Percentiles rank a stretch among this genome's conserved stretches.
phyloP scores from a whole-genome alignment of 1,140 invertebrate genomes.

The Bradynema listronoti region DNA sequence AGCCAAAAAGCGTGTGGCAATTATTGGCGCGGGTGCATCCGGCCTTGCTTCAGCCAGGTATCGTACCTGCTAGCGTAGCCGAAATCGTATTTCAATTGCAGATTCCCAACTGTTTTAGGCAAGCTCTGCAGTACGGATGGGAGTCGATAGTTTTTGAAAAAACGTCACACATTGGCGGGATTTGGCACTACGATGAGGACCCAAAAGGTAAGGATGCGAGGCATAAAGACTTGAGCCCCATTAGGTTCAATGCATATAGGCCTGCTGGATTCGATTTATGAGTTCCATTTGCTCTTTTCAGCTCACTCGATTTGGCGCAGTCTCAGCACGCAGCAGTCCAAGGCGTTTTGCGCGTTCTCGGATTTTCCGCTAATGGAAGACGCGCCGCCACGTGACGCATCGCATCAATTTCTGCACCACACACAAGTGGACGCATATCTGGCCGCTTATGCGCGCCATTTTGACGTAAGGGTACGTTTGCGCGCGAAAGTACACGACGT shows the following conservation, averaged over 20 bases:
- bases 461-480: background rate
- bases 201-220: constrained; percentile 6
- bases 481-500: constrained; percentile 7
- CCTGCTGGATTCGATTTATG: too few species aligned
- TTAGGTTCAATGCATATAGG: too few species aligned
- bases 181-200: constrained; percentile 14
- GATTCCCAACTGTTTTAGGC: constrained; percentile 7
- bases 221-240: constrained; percentile 3
- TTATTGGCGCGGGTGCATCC: constrained; percentile 18
- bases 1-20: constrained; percentile 10
- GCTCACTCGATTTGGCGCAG: too few species aligned
- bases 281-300: too few species aligned
- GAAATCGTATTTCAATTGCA: background rate
- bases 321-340: too few species aligned
- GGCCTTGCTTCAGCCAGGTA: constrained; percentile 18
- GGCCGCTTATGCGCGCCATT: background rate
- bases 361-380: constrained; percentile 14
- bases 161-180: constrained; percentile 6
- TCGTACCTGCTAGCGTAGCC: background rate
- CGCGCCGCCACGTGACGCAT: background rate
- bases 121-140: constrained; percentile 11
- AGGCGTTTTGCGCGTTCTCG: constrained; percentile 14
- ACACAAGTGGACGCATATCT: constrained; percentile 8
- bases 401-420: background rate
- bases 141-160: constrained; percentile 14